Evolutionary conservation across 2,113 vertebrate species (phyloP).

Genomic region (Chaetura pelagica): DNA sequence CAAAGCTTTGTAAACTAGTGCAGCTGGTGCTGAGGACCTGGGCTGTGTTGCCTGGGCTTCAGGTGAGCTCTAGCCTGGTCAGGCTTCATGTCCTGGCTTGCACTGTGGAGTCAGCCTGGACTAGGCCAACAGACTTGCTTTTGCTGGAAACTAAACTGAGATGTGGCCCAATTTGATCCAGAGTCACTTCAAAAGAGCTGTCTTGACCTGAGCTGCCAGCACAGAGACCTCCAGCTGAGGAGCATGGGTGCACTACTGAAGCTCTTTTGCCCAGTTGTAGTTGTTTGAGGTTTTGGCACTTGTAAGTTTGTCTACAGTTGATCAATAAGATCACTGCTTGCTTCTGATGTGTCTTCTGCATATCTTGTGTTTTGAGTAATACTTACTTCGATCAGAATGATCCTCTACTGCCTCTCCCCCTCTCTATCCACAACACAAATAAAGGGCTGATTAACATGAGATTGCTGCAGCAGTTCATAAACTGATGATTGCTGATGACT

Average conservation of each 20-base stretch:
- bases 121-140: background rate
- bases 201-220: background rate
- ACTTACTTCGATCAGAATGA: background rate
- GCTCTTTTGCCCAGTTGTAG: background rate
- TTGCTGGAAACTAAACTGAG: background rate
- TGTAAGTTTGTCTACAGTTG: background rate
- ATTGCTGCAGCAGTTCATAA: background rate
- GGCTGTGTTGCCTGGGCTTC: accelerated
- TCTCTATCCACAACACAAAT: background rate
- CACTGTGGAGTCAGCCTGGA: background rate
- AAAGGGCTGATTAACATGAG: background rate
- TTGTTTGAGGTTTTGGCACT: background rate
- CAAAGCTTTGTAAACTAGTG: background rate
- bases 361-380: background rate
- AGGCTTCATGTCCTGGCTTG: background rate
- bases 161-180: background rate
- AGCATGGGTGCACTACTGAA: background rate
- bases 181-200: background rate
- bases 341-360: background rate
- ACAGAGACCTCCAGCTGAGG: too few species aligned
- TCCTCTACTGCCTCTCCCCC: background rate
- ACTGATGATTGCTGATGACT: background rate
- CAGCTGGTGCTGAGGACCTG: background rate
- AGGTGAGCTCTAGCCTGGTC: background rate
- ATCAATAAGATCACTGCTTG: background rate